A percentile compares a stretch with the other conserved stretches of the same genome.
Evolutionary conservation across 2,888 invertebrate species (phyloP).

Genomic region (Apeira syringaria): DNA sequence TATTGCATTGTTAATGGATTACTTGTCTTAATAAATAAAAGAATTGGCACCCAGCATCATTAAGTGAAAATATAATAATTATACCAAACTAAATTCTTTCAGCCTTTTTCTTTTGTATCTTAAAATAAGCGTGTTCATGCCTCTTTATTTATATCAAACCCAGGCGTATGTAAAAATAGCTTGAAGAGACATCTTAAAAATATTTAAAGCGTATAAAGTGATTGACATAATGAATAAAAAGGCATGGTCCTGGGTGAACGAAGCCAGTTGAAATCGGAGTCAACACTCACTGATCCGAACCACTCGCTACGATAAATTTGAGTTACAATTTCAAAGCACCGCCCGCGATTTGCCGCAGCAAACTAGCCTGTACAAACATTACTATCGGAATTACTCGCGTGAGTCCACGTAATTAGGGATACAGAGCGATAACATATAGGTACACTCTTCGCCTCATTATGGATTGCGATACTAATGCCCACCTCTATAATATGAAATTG

Average conservation of each 20-base stretch:
- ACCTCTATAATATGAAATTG: conserved; percentile 54
- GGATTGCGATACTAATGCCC: conserved; percentile 60
- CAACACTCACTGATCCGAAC: conserved; percentile 31
- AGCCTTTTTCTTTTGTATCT: too few relatives aligned
- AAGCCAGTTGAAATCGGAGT: conserved; percentile 44
- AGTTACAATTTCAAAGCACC: conserved; percentile 52
- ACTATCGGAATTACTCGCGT: conserved; percentile 59
- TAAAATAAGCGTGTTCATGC: too few relatives aligned
- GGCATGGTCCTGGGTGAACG: conserved; percentile 15
- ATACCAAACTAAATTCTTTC: too few relatives aligned
- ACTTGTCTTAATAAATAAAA: too few relatives aligned
- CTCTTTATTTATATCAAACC: too few relatives aligned
- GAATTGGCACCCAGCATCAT: too few relatives aligned
- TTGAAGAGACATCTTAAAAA: too few relatives aligned
- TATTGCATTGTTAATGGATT: too few relatives aligned
- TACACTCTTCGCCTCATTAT: conserved; percentile 57
- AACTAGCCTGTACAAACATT: conserved; percentile 50
- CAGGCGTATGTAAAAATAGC: too few relatives aligned
- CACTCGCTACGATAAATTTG: conserved; percentile 39
- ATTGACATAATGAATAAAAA: not conserved
- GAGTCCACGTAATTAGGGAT: conserved; percentile 72
- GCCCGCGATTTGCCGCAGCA: conserved; percentile 41
- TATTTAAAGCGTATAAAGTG: not conserved
- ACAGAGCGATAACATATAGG: conserved; percentile 56
- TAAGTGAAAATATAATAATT: too few relatives aligned